A percentile compares a stretch with the other conserved stretches of the same genome.
These are phyloP conservation scores for Enteromius treurensis DNA, from an alignment of 2,797 vertebrate genomes.

Conservation along the genomic window DNA sequence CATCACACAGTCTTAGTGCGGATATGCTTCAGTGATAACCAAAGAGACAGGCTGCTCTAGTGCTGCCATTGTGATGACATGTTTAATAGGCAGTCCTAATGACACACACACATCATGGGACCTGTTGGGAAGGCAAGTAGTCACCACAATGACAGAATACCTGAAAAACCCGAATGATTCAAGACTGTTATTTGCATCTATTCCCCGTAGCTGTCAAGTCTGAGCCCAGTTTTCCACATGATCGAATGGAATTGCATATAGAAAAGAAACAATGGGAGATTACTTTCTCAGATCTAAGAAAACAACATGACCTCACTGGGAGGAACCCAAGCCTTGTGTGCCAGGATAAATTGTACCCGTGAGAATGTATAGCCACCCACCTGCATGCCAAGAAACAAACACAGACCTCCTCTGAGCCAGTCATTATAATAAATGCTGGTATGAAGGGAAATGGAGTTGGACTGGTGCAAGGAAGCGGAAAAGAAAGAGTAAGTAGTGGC, in stretches of 20 bases:
- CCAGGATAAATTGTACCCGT: constrained; percentile 21
- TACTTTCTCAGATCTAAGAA: constrained; percentile 21
- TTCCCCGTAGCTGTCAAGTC: constrained; percentile 34
- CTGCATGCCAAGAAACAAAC: constrained; percentile 31
- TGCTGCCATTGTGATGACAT: constrained; percentile 35
- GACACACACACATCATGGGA: constrained; percentile 26
- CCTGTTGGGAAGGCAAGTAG: constrained; percentile 29
- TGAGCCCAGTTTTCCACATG: constrained; percentile 24
- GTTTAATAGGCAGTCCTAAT: constrained; percentile 32
- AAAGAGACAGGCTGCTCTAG: constrained; percentile 25
- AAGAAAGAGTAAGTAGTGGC: not conserved
- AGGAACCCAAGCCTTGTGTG: constrained; percentile 6
- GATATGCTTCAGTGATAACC: constrained; percentile 58
- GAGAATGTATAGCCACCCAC: constrained; percentile 40
- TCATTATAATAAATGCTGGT: constrained; percentile 48
- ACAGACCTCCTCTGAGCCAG: constrained; percentile 19
- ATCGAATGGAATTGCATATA: constrained; percentile 32
- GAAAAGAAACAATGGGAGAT: constrained; percentile 29
- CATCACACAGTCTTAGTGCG: constrained; percentile 30
- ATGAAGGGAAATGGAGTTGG: constrained; percentile 21
- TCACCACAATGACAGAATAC: constrained; percentile 45
- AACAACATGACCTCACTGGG: constrained; percentile 32
- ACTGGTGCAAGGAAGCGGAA: constrained; percentile 11
- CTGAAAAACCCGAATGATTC: constrained; percentile 43
- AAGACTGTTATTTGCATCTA: constrained; percentile 56